Base-by-base conservation (phyloP, 2,888 invertebrate genomes). In the Horisme vitalbata region DNA sequence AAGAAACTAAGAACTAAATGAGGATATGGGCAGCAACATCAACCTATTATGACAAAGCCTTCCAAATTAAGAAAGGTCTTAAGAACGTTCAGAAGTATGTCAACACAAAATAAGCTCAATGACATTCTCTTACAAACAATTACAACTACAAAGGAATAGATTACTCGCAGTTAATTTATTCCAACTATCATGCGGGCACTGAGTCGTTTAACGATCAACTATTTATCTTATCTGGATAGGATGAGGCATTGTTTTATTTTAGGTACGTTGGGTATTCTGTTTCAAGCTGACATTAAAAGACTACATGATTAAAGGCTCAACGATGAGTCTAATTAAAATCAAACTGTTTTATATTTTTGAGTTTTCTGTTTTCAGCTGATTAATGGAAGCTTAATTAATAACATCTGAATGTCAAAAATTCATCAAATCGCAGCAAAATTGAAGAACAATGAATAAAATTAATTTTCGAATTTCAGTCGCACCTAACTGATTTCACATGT, bases 401-500 rank as follows among this genome's bases (percentile, higher is more conserved):
- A 9, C 1, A 5, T 12, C 13, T 4, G 37, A 30, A 28, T 28
- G 10, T 28, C 35, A 37, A 26, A 1, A 20, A 20, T 20, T 7
- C 1, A 20, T 2, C 2, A 4, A n/a, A n/a, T 24, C 2, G 2
- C 8, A 20, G 27, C 27, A 10, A 20, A 21, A 10, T 15, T 1
- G 10, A 14, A 13, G 5, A 34, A 32, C 44, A 36, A 13, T 43
- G 47, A 52, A 46, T 38, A 27, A 23, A 39, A 45, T 52, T 41
- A 51, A 51, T 43, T 37, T 30, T 27, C 11, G 26, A 45, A 21
- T 26, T 45, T 24, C 41, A 39, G 28, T 37, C 43, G 34, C 15
- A 18, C 37, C 20, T 49, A 52, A 58, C 51, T 53, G 48, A 47
- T 37, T 52, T 55, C 32, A 41, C 52, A 54, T 55, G 55, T 53